Conservation (phyloP, 1,140 invertebrate genomes). For the Danaus melanippus region DNA sequence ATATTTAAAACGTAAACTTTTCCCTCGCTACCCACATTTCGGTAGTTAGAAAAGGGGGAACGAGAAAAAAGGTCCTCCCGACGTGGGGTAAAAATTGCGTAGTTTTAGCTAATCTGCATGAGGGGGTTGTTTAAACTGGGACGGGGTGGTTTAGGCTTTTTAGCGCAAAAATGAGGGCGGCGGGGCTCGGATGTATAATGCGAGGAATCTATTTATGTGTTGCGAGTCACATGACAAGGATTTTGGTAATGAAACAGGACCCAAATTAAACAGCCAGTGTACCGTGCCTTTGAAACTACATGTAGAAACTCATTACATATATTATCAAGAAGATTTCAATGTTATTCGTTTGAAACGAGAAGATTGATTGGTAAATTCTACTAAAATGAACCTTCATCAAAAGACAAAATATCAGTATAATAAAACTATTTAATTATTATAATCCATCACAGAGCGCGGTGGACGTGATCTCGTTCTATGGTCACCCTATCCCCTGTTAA, state of each 20-base stretch:
- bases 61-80: conserved; percentile 50
- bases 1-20: conserved; percentile 69
- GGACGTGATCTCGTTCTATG: conserved; percentile 6
- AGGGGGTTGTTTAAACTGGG: conserved; percentile 58
- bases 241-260: conserved; percentile 19
- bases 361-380: no score
- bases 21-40: conserved; percentile 49
- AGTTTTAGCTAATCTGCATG: conserved; percentile 74
- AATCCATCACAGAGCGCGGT: no score
- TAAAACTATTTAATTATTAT: no score
- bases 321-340: not conserved
- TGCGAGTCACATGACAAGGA: conserved; percentile 26
- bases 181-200: conserved; percentile 61
- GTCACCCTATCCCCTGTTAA: conserved; percentile 46
- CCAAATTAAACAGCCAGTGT: not conserved
- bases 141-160: conserved; percentile 62
- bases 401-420: no score
- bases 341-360: no score
- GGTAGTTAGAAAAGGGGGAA: conserved; percentile 59
- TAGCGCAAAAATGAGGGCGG: conserved; percentile 61
- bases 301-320: not conserved
- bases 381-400: no score
- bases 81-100: conserved; percentile 71
- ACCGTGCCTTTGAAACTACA: not conserved
- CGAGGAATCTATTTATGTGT: conserved; percentile 66